Evolutionary conservation across 2,113 vertebrate genomes (phyloP).

Genomic region (Eurypyga helias): DNA sequence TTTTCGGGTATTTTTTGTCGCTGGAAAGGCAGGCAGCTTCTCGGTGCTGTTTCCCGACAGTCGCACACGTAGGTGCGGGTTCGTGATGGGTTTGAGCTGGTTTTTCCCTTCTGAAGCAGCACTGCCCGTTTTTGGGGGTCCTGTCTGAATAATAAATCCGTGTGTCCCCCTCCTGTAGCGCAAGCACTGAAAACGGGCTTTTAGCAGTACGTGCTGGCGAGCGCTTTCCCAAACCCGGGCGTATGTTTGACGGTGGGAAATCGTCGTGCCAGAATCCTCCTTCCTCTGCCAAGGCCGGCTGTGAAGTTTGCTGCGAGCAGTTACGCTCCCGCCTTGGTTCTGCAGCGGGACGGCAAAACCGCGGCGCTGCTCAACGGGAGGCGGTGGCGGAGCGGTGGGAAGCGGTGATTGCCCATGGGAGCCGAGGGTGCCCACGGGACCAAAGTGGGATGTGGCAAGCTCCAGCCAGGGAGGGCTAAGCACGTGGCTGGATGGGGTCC

Average conservation of each 20-base stretch:
- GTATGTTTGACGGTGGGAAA: background rate
- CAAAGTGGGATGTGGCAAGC: background rate
- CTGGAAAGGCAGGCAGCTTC: background rate
- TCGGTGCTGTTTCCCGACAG: fast-evolving
- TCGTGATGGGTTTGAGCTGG: background rate
- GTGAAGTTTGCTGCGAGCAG: background rate
- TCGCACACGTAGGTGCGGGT: too few species aligned
- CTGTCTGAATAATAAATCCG: fast-evolving
- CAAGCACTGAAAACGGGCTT: background rate
- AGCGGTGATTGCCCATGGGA: fast-evolving
- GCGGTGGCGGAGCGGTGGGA: background rate
- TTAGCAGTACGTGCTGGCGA: fast-evolving
- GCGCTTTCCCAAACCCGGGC: background rate
- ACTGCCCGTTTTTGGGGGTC: fast-evolving
- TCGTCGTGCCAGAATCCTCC: background rate
- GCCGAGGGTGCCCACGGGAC: fast-evolving
- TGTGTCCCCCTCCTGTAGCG: background rate
- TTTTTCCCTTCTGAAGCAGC: too few species aligned
- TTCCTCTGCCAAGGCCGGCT: background rate
- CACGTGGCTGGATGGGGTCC: too few species aligned
- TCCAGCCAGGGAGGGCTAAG: background rate
- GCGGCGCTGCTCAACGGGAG: background rate
- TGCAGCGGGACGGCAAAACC: background rate
- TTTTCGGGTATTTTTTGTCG: background rate
- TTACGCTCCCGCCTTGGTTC: background rate